Percentiles rank a stretch among this genome's conserved stretches.
phyloP scores from a whole-genome alignment of 2,797 vertebrate genomes.

The Bradypodion pumilum region DNA sequence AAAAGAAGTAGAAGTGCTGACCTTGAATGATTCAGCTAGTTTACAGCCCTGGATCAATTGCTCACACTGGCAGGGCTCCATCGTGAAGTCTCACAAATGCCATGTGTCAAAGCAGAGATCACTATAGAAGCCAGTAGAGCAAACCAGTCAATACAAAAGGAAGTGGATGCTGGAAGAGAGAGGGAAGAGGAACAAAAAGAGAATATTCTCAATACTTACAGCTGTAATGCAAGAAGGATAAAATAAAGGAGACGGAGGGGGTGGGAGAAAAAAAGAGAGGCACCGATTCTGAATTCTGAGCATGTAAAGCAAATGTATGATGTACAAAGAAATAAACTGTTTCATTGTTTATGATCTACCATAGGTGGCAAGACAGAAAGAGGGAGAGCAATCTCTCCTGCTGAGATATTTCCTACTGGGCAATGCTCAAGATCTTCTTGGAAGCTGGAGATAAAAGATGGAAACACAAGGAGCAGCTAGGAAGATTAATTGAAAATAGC shows the following conservation, averaged over 20 bases:
- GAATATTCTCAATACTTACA: slow-evolving; percentile 54
- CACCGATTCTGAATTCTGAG: slow-evolving; percentile 49
- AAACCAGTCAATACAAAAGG: slow-evolving; percentile 55
- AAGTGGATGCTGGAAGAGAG: not conserved
- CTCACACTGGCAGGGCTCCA: slow-evolving; percentile 62
- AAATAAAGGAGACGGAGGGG: not conserved
- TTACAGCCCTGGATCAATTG: slow-evolving; percentile 66
- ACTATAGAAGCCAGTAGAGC: slow-evolving; percentile 55
- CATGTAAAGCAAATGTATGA: slow-evolving; percentile 31
- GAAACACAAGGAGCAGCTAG: slow-evolving; percentile 38
- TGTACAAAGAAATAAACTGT: slow-evolving; percentile 1
- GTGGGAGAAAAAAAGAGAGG: not conserved
- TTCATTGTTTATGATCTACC: slow-evolving; percentile 38
- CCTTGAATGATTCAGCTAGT: slow-evolving; percentile 66
- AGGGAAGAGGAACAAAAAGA: slow-evolving; percentile 38
- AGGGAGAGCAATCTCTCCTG: not conserved
- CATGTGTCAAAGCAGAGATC: slow-evolving; percentile 67
- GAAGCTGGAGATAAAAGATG: slow-evolving; percentile 29
- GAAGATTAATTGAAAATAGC: slow-evolving; percentile 61
- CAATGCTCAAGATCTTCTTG: slow-evolving; percentile 34
- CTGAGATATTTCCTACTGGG: slow-evolving; percentile 28
- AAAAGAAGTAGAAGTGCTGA: slow-evolving; percentile 62
- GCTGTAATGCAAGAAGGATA: slow-evolving; percentile 16
- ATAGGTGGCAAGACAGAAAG: slow-evolving; percentile 37
- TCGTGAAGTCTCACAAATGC: slow-evolving; percentile 59